Conservation (phyloP, 2,113 vertebrate genomes). For the Oncorhynchus kisutch region DNA sequence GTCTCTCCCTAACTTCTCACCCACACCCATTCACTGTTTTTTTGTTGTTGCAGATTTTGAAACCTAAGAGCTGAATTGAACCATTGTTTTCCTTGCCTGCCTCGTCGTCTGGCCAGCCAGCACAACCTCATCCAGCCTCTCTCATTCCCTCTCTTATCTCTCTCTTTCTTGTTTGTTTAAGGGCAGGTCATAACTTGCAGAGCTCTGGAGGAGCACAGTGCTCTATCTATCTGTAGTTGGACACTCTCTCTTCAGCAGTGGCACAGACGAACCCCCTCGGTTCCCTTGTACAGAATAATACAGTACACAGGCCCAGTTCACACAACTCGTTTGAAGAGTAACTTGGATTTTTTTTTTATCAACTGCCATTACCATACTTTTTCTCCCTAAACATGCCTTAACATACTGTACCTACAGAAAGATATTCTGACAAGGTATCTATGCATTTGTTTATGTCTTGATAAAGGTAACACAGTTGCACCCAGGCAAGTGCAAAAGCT, state of each 20-base stretch:
- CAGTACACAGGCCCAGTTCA: too few relatives aligned
- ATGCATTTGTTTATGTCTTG: too few relatives aligned
- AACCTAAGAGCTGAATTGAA: constrained; percentile 68
- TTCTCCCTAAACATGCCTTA: too few relatives aligned
- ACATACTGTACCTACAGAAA: too few relatives aligned
- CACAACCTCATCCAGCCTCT: constrained; percentile 25
- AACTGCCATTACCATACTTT: too few relatives aligned
- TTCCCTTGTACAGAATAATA: too few relatives aligned
- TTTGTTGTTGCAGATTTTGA: constrained; percentile 54
- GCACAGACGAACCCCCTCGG: neutral
- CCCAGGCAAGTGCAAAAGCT: too few relatives aligned
- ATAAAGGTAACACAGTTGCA: too few relatives aligned
- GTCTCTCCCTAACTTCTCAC: constrained; percentile 7
- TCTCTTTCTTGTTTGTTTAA: neutral
- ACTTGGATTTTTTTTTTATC: too few relatives aligned
- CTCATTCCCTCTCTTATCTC: constrained; percentile 5
- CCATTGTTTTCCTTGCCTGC: constrained; percentile 60
- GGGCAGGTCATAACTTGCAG: constrained; percentile 22
- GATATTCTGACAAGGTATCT: too few relatives aligned
- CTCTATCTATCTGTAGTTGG: neutral
- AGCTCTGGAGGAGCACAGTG: neutral
- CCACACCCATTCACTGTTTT: constrained; percentile 45
- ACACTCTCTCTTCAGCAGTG: neutral
- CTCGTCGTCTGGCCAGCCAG: constrained; percentile 30
- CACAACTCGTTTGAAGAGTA: too few relatives aligned